Evolutionary conservation across 1,140 invertebrate genomes (phyloP).

Genomic region (Heterodera carotae): DNA sequence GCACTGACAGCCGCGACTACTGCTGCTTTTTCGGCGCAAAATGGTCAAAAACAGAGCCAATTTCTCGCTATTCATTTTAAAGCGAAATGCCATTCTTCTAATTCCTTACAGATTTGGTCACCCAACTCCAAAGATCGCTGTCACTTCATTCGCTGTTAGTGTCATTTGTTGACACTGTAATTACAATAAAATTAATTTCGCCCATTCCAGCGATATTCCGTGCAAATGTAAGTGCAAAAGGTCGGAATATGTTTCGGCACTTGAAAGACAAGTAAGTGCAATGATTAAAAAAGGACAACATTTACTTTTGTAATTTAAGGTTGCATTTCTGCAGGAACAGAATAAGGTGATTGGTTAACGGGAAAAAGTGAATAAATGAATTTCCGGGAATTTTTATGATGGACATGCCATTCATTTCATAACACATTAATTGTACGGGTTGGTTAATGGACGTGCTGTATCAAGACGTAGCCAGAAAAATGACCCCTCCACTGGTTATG

Average conservation of each 20-base stretch:
- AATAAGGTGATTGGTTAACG: conserved; percentile 6
- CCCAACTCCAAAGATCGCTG: not conserved
- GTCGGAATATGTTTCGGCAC: not conserved
- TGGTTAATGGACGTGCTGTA: no score
- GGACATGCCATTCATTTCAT: no score
- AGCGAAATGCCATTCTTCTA: no score
- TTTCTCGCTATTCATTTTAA: no score
- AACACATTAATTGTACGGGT: no score
- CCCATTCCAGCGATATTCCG: not conserved
- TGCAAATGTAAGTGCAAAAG: not conserved
- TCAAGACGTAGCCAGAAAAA: no score
- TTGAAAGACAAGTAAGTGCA: not conserved
- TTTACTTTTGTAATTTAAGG: not conserved
- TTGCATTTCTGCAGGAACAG: conserved; percentile 2
- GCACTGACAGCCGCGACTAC: not conserved
- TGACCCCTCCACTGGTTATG: no score
- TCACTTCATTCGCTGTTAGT: not conserved
- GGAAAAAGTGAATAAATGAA: no score
- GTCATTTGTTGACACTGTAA: not conserved
- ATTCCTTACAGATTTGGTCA: not conserved
- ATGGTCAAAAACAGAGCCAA: not conserved
- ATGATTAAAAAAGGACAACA: not conserved
- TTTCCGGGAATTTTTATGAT: no score
- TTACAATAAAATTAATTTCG: not conserved
- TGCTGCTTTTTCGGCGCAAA: not conserved